Evolutionary conservation across 2,113 vertebrate species (phyloP), one percentile per base, ranked within the genome.

Genomic region (Cheilinus undulatus): DNA sequence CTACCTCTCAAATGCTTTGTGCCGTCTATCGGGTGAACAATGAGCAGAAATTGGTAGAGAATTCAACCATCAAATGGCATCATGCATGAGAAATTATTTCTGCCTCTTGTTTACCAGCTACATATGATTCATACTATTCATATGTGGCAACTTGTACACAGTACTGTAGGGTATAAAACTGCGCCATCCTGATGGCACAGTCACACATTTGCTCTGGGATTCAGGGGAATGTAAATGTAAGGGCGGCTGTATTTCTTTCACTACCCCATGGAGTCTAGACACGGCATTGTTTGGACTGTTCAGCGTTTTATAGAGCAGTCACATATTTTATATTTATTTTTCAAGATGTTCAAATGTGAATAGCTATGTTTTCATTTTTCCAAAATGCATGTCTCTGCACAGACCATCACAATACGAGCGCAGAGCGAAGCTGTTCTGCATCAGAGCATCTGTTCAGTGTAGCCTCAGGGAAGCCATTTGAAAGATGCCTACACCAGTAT

Each of bases 401-500:
- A 53, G 58, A 53, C 54, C 69, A 68, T 70, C 23, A 64, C 48
- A 73, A 69, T 53, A 40, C 17, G 42, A 69, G 19, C 57, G 56
- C 49, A 48, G 63, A 69, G 64, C 69, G 61, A 65, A 74, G 63
- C 78, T 36, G 60, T 73, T 43, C 60, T 11, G 73, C 63, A 58
- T 77, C 65, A 34, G 4, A 68, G 71, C 76, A 79, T 81, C 71
- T 83, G 84, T 36, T 79, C 76, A n/a, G 49, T 6, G 62, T 52
- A 42, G 82, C 80, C 77, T 70, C 4, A 64, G 75, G 82, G 82
- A 84, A 81, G 80, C 75, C 75, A 56, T 80, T 62, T 73, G 32
- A 78, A 87, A 85, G 77, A 56, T 83, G 82, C 79, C 23, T 77
- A 82, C 83, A 57, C 69, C 71, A 56, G 71, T 57, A 26, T 76